Conservation (phyloP, 2,797 vertebrate genomes). For the Lates japonicus region DNA sequence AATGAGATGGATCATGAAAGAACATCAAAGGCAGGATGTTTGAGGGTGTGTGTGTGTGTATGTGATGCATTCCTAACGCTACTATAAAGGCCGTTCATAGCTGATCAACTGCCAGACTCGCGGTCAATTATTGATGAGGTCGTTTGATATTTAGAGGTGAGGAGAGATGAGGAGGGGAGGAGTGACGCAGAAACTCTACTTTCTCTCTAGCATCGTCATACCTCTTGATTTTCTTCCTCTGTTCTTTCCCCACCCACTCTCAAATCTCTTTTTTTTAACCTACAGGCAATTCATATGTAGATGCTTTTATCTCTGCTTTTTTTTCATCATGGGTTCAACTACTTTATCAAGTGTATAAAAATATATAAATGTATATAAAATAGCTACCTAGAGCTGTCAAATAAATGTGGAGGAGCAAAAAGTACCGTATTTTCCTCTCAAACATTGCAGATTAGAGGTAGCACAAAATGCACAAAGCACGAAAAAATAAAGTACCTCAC, state of each 20-base stretch:
- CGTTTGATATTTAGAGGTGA: constrained; percentile 75
- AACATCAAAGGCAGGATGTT: constrained; percentile 74
- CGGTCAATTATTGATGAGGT: constrained; percentile 79
- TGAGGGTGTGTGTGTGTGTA: constrained; percentile 16
- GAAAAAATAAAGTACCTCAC: background rate
- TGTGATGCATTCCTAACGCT: constrained; percentile 49
- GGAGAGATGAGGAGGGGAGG: constrained; percentile 25
- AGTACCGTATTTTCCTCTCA: background rate
- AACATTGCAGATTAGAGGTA: background rate
- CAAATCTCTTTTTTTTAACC: background rate
- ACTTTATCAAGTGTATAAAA: background rate
- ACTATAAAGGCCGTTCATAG: constrained; percentile 71
- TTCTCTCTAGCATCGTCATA: background rate
- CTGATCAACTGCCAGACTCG: constrained; percentile 69
- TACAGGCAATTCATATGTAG: background rate
- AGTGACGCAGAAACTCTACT: constrained; percentile 1
- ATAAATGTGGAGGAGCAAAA: background rate
- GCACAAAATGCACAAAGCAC: background rate
- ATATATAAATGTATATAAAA: background rate
- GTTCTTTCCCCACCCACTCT: background rate
- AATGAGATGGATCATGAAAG: constrained; percentile 78
- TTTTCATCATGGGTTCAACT: background rate
- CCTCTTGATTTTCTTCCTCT: background rate
- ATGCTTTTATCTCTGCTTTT: constrained; percentile 2
- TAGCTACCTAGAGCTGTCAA: background rate